Base-by-base conservation (phyloP, 2,113 vertebrate genomes). In the Clupea harengus region DNA sequence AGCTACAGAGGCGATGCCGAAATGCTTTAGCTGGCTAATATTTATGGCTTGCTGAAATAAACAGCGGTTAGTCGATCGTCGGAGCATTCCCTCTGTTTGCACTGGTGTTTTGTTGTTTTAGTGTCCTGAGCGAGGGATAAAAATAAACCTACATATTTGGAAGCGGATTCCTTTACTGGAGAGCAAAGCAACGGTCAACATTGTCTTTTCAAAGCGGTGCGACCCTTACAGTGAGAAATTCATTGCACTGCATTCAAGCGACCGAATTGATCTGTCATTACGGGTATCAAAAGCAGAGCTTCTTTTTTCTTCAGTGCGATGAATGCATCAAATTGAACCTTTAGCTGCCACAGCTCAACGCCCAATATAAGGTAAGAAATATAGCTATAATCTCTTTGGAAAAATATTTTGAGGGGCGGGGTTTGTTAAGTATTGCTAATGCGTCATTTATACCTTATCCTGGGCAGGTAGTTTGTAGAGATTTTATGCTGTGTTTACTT, bases 81-180 rank as follows among this genome's bases (percentile, higher is more conserved):
- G 32, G 39, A 78, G 72, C 60, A 32, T 28, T 64, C 50, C 45
- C 78, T 50, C 49, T 82, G 28, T 84, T 85, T 87, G 87, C 87
- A 85, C 85, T 81, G 78, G 17, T 9, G 28, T 80, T 82, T 81
- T 84, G 18, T 45, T n/a, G 39, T 78, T n/a, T 67, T 22, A 20
- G 0, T 15, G 46, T 45, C 52, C 78, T 54, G 57, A 78, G 25
- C 72, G 9, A 78, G 72, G 72, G 46, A 81, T 75, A 67, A 81
- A 45, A 75, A 80, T 32, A 82, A 44, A 39, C 44, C 32, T 85
- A 83, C 80, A 89, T 50, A 83, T 57, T 54, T 46, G 44, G 81
- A 86, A 82, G 46, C 18, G 82, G 87, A 89, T 87, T 86, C 88
- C 78, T 87, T 82, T 50, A 86, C 60, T 88, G 85, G 83, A 85